These are phyloP conservation scores for Rhabdomys pumilio DNA, from an alignment of 2,797 vertebrate species.

Conservation along the genomic window DNA sequence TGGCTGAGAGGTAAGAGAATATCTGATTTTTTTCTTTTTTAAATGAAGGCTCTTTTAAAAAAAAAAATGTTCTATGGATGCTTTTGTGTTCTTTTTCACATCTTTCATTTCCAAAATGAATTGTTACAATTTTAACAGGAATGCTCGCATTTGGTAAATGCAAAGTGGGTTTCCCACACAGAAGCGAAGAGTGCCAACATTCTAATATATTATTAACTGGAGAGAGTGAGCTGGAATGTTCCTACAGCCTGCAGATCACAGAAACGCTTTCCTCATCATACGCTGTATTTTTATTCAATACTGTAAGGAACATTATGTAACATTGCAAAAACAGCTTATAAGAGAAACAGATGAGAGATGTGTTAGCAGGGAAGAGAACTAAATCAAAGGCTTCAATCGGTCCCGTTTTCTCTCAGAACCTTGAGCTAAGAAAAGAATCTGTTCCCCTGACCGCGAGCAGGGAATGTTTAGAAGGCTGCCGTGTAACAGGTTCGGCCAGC, in stretches of 20 bases:
- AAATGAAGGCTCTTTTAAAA: constrained; percentile 14
- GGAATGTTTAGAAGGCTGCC: constrained; percentile 61
- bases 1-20: constrained; percentile 96
- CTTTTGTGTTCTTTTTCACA: constrained; percentile 2
- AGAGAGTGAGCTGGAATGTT: constrained; percentile 69
- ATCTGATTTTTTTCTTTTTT: constrained; percentile 43
- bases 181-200: constrained; percentile 60
- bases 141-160: constrained; percentile 56
- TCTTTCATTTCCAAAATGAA: constrained; percentile 61
- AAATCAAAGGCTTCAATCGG: constrained; percentile 70
- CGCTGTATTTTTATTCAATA: constrained; percentile 81
- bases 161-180: constrained; percentile 37
- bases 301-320: constrained; percentile 88
- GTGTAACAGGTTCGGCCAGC: constrained; percentile 78
- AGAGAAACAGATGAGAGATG: constrained; percentile 84
- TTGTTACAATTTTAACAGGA: constrained; percentile 19
- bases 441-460: constrained; percentile 61
- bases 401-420: constrained; percentile 75
- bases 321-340: constrained; percentile 81
- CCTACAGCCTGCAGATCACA: constrained; percentile 74
- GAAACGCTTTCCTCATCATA: constrained; percentile 75
- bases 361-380: constrained; percentile 85
- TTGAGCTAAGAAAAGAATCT: constrained; percentile 66
- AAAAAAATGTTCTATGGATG: constrained; percentile 55
- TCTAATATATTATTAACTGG: constrained; percentile 68